Evolutionary conservation across 2,888 invertebrate genomes (phyloP), one percentile per base, ranked within the genome.

Genomic region (Nysson spinosus): DNA sequence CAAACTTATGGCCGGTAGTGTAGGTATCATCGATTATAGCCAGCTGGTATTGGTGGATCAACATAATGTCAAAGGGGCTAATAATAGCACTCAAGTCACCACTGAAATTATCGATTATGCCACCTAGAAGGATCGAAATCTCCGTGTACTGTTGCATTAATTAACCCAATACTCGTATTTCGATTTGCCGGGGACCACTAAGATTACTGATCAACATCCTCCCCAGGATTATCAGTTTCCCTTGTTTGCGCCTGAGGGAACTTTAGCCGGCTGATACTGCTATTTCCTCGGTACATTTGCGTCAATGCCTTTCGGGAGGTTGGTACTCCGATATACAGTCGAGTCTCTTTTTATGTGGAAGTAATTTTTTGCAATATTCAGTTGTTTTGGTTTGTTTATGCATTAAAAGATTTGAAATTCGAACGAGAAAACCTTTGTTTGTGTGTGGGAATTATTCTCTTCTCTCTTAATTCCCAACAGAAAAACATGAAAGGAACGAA

Each of bases 21-120:
- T 26, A 58, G n/a, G 20, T 42, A 32, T 22, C 11, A 40, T 30
- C 46, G 35, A 42, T 56, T 50, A 37, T 14, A 9, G 4, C 9
- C n/a, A n/a, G 9, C 12, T 14, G 12, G 52, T 49, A 55, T 43
- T 19, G 47, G 63, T 61, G 62, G 65, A 75, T 75, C 72, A 57
- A 60, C 65, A 52, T 70, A 76, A 78, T 69, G 73, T 67, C 76
- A 70, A 75, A 72, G 72, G 57, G 42, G 71, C 69, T 69, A 78
- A 77, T 75, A 78, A 78, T 72, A 79, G 72, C 62, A 35, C 40
- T 50, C 32, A 47, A 54, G 20, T 40, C 44, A 11, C 34, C 47
- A 39, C 37, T 64, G 39, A 67, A 74, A 64, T 58, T 63, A 70
- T 75, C 70, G 72, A 71, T 67, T 64, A 52, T 19, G 39, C 12